phyloP scores from a whole-genome alignment of 2,113 vertebrate species.

The Agapornis roseicollis region DNA sequence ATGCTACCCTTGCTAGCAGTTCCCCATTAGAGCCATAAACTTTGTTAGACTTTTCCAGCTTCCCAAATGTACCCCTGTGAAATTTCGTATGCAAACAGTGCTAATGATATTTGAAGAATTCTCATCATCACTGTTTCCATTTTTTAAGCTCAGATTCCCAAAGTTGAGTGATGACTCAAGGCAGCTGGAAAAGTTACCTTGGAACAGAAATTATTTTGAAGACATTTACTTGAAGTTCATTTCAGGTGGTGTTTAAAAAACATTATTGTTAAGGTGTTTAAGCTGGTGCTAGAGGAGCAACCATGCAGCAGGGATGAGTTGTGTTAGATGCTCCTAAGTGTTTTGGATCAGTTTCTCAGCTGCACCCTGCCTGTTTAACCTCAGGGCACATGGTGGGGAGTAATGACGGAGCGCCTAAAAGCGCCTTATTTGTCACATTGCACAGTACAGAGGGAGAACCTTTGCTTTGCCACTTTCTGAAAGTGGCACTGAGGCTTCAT shows the following conservation, averaged over 20 bases:
- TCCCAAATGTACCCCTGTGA: background rate
- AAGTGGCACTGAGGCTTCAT: background rate
- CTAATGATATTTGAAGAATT: background rate
- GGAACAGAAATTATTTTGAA: background rate
- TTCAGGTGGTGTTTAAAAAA: background rate
- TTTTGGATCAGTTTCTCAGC: background rate
- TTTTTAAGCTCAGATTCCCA: background rate
- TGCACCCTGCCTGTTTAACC: background rate
- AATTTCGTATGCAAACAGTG: background rate
- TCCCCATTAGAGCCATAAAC: background rate
- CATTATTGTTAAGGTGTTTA: background rate
- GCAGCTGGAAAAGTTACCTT: background rate
- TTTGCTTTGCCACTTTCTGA: background rate
- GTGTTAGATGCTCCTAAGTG: rapidly evolving
- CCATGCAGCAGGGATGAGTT: rapidly evolving
- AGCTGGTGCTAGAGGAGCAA: background rate
- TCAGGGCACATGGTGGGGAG: no score
- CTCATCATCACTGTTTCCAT: background rate
- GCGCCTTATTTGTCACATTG: background rate
- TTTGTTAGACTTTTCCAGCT: background rate
- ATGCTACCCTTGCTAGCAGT: background rate
- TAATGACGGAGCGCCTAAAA: background rate
- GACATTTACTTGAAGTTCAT: background rate
- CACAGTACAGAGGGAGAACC: background rate
- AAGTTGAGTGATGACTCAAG: background rate